phyloP scores from a whole-genome alignment of 1,140 invertebrate species.

The Ridgeia piscesae region DNA sequence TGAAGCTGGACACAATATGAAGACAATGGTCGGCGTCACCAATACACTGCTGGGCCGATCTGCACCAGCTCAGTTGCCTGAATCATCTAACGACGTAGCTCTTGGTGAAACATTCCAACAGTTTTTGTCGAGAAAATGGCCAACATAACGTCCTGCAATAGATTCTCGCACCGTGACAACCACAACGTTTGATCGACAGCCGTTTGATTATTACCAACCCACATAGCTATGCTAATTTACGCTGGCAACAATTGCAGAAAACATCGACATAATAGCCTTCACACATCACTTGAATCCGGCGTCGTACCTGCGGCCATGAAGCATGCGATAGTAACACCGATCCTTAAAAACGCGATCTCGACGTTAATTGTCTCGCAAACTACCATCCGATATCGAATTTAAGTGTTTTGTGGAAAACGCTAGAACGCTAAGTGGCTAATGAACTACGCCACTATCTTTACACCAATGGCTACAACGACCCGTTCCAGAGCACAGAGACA shows the following conservation, averaged over 20 bases:
- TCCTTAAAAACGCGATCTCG: neutral
- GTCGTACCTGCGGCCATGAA: neutral
- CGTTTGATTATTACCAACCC: neutral
- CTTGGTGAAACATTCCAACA: too few relatives aligned
- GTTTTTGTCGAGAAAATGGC: too few relatives aligned
- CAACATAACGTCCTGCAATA: too few relatives aligned
- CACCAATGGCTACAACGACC: conserved; percentile 7
- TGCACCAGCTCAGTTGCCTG: too few relatives aligned
- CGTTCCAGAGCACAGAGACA: neutral
- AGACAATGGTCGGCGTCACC: too few relatives aligned
- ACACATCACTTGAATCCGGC: neutral
- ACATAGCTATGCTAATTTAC: neutral
- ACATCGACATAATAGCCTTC: neutral
- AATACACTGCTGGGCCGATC: too few relatives aligned
- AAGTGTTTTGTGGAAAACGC: neutral
- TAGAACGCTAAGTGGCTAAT: neutral
- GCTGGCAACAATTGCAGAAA: neutral
- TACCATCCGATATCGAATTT: neutral
- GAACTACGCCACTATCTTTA: neutral
- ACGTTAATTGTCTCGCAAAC: neutral
- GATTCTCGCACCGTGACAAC: too few relatives aligned
- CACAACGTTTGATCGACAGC: too few relatives aligned
- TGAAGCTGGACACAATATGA: too few relatives aligned
- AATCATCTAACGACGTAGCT: too few relatives aligned
- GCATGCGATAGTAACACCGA: neutral